These are phyloP conservation scores for Xanthia togata DNA, from an alignment of 2,888 invertebrate genomes.

Conservation along the genomic window DNA sequence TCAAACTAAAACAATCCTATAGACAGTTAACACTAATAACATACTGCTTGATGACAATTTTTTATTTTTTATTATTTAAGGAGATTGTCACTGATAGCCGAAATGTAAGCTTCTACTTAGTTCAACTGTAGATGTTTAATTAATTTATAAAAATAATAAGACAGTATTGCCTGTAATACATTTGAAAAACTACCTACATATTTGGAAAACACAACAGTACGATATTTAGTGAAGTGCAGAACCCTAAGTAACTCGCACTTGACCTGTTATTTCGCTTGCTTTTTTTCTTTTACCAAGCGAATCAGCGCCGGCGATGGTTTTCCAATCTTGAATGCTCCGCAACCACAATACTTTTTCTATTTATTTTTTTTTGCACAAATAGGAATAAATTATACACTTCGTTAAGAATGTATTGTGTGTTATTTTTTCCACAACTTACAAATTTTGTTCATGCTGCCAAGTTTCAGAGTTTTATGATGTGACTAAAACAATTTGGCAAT, in stretches of 20 bases:
- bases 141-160: background rate
- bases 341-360: background rate
- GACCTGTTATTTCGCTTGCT: slow-evolving; percentile 4
- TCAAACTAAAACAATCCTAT: background rate
- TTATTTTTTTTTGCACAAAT: slow-evolving; percentile 9
- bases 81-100: background rate
- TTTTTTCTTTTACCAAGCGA: slow-evolving; percentile 19
- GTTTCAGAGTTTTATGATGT: background rate
- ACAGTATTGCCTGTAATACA: background rate
- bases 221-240: background rate
- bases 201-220: background rate
- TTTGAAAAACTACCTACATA: background rate
- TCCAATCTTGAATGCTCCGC: slow-evolving; percentile 5
- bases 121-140: background rate
- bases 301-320: slow-evolving; percentile 25
- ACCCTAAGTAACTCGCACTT: slow-evolving; percentile 1
- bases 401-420: background rate
- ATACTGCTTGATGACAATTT: background rate
- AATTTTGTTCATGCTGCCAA: background rate
- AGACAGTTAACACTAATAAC: background rate
- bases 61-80: background rate
- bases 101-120: background rate
- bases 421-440: background rate
- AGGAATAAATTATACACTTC: background rate
- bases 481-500: background rate